Percentiles rank a stretch among this genome's conserved stretches.
Evolutionary conservation across 2,888 invertebrate genomes (phyloP).

Genomic region (Morpho deidamia): DNA sequence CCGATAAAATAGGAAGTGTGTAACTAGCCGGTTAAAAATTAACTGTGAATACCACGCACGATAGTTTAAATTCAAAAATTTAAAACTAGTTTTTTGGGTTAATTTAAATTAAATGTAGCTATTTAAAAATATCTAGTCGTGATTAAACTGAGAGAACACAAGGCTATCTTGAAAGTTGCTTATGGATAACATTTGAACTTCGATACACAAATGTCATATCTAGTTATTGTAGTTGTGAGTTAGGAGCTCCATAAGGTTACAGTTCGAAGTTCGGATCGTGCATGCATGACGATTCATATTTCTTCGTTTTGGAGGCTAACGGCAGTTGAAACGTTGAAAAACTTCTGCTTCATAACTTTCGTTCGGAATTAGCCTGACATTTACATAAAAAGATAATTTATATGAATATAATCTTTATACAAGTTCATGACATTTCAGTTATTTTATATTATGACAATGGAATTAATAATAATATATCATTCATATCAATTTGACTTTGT

Average conservation of each 20-base stretch:
- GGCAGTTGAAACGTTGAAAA: constrained; percentile 6
- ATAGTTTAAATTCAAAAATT: no score
- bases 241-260: constrained; percentile 24
- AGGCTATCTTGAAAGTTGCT: constrained; percentile 2
- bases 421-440: background rate
- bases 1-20: no score
- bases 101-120: background rate
- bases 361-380: constrained; percentile 6
- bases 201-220: constrained; percentile 21
- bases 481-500: no score
- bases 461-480: no score
- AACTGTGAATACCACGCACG: no score
- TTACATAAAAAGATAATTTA: background rate
- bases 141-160: background rate
- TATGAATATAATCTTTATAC: background rate
- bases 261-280: constrained; percentile 33
- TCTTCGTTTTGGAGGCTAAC: constrained; percentile 19
- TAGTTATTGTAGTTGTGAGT: constrained; percentile 18
- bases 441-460: no score
- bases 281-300: constrained; percentile 24
- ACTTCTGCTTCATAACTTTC: constrained; percentile 7
- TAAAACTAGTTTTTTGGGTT: background rate
- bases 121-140: background rate
- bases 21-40: no score
- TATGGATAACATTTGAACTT: constrained; percentile 6